Evolutionary conservation across 2,797 vertebrate genomes (phyloP), one percentile per base, ranked within the genome.

Genomic region (Semotilus atromaculatus): DNA sequence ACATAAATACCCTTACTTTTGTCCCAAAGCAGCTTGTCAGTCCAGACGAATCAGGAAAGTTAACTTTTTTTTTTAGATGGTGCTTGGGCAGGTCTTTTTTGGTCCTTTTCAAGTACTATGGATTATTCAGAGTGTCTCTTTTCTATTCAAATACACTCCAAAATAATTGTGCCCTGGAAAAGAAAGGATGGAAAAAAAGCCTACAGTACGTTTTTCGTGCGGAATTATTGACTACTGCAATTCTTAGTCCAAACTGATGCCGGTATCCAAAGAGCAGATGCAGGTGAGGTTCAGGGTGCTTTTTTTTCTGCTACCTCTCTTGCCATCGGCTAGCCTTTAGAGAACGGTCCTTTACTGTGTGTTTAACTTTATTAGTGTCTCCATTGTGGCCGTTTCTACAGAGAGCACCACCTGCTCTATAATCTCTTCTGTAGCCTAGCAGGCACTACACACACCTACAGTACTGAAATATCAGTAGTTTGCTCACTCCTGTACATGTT

Each of bases 281-380:
- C 40, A 76, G 34, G 38, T 53, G 21, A 23, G 36, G 38, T 55
- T 58, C 36, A 29, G 3, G 5, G 3, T 68, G 36, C 5, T 76
- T 40, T 74, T 74, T 77, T 62, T 58, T 48, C 36, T 58, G 40
- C 55, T 51, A 13, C 36, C 75, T 51, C 11, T 2, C 1, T 79
- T 81, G 78, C 83, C 86, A 51, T n/a, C 18, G 72, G 67, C 67
- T 80, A 81, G 85, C 40, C 67, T 75, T 77, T 16, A 62, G 77
- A 77, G 74, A 58, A 78, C 7, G 11, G 16, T 40, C 31, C 62
- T 81, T 77, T 75, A 62, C 40, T 58, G 67, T 77, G 75, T 81
- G 84, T 89, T 88, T 82, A 85, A 80, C 80, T 85, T 76, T 82
- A 55, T 31, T 62, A 84, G 62, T 87, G 82, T 85, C 74, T 55